phyloP scores from a whole-genome alignment of 1,140 invertebrate species.

The Homarus americanus region DNA sequence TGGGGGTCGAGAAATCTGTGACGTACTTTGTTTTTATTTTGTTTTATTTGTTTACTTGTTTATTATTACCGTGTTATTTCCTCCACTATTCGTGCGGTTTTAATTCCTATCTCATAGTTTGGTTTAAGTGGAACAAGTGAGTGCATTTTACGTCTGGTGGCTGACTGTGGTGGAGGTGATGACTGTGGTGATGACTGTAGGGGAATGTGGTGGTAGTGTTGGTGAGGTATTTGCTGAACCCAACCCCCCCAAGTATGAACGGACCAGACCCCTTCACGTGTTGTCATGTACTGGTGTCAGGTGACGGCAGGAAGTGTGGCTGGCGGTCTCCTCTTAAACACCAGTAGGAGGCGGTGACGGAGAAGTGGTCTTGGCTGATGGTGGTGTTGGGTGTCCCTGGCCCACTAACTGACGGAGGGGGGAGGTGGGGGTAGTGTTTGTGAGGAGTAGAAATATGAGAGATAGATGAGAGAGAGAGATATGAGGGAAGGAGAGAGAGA shows the following conservation, averaged over 20 bases:
- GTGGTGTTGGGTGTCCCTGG: background rate
- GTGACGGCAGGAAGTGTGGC: background rate
- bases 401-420: background rate
- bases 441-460: background rate
- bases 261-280: background rate
- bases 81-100: background rate
- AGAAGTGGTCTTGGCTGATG: background rate
- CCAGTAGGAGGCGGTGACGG: background rate
- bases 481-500: too few relatives aligned
- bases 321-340: background rate
- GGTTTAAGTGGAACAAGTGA: too few relatives aligned
- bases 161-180: too few relatives aligned
- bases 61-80: background rate
- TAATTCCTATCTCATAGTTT: background rate
- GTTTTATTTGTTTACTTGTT: too few relatives aligned
- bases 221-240: too few relatives aligned
- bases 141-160: too few relatives aligned
- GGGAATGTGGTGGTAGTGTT: too few relatives aligned
- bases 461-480: background rate
- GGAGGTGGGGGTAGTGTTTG: background rate
- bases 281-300: background rate
- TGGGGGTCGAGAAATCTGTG: too few relatives aligned
- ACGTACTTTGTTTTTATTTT: background rate
- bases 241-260: too few relatives aligned
- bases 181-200: too few relatives aligned